Percentiles rank a stretch among this genome's conserved stretches.
Evolutionary conservation across 2,797 vertebrate species (phyloP).

Genomic region (Myiothlypis coronata): DNA sequence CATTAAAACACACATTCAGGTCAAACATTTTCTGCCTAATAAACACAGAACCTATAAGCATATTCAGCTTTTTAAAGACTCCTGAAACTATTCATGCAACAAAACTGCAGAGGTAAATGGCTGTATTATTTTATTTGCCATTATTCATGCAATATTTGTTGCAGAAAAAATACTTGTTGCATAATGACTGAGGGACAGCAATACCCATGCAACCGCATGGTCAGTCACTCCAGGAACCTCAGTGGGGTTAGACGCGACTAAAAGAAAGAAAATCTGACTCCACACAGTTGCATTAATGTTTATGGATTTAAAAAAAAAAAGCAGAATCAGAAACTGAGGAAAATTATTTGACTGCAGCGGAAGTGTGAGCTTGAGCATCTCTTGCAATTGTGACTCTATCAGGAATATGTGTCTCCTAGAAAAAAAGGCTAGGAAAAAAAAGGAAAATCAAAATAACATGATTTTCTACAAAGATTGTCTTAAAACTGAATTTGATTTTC

Average conservation of each 20-base stretch:
- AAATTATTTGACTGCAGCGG: background rate
- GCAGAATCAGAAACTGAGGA: background rate
- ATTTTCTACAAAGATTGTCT: background rate
- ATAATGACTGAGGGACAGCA: background rate
- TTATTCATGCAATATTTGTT: background rate
- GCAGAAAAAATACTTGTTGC: background rate
- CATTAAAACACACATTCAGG: background rate
- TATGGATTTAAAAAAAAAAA: background rate
- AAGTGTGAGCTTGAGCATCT: background rate
- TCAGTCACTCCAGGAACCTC: background rate
- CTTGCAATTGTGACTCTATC: background rate
- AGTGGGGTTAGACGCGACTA: rapidly evolving
- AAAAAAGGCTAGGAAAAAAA: background rate
- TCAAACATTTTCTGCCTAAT: background rate
- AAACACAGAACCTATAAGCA: background rate
- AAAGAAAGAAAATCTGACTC: background rate
- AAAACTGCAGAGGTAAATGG: background rate
- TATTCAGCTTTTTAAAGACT: background rate
- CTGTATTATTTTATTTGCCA: background rate
- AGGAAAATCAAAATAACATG: background rate
- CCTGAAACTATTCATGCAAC: background rate
- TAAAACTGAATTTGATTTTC: background rate
- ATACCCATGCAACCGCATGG: background rate
- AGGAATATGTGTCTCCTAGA: background rate
- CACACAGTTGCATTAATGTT: background rate